Evolutionary conservation across 1,140 invertebrate genomes (phyloP), one percentile per base, ranked within the genome.

Genomic region (Mycetomoellerius zeteki): DNA sequence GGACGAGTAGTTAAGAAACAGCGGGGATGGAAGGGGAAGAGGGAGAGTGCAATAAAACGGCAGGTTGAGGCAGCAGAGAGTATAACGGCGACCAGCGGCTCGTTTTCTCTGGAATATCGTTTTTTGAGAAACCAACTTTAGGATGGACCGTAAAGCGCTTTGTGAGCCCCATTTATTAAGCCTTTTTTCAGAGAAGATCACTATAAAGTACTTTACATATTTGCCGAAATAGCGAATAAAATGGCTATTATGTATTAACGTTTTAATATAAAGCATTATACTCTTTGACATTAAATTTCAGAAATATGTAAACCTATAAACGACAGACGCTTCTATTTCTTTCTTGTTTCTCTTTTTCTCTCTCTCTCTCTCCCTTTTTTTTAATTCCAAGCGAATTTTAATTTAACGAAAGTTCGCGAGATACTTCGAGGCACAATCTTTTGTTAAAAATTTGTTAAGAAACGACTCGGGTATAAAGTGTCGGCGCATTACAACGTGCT

Each of bases 1-100:
- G 69, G 80, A 75, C 37, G 69, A 75, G 67, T 73, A 64, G 80
- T 84, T 85, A 81, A 86, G 77, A 81, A 86, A 71, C 52, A 14
- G 19, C 60, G 47, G 56, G 52, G 69, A 56, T 5, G 50, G n/a
- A 24, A 2, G 8, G 50, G 33, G 30, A 2, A 50, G 52, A 43
- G 47, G 7, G 73, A 60, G 50, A 21, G 56, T 2, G 21, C 21
- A 43, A 27, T 64, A 69, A 67, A 47, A 50, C n/a, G 86, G 85
- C 56, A 84, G 65, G 50, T 71, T 67, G 62, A 76, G 30, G 47
- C 56, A 47, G 50, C 24, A 47, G 71, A 87, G 50, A 80, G 37
- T 14, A 16, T 30, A 72, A 58, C 65, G 16, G 16, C 65, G 64
- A 37, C 50, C 33, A n/a, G 54, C 65, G 58, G 19, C 47, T 73